Evolutionary conservation across 1,140 invertebrate genomes (phyloP).

Genomic region (Bombus pascuorum): DNA sequence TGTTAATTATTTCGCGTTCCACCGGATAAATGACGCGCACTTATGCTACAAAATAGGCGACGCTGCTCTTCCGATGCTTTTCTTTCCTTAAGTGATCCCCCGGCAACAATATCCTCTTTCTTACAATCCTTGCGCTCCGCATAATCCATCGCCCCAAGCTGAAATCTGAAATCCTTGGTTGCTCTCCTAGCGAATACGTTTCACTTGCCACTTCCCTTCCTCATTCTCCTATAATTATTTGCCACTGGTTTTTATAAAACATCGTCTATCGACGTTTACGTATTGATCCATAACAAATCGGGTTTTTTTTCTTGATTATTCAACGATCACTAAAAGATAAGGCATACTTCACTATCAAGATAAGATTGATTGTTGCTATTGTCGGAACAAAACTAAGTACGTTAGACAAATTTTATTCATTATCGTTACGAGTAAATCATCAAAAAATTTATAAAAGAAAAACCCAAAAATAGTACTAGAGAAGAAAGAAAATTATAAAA

Average conservation of each 20-base stretch:
- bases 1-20: slow-evolving; percentile 56
- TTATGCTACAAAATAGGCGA: slow-evolving; percentile 17
- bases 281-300: slow-evolving; percentile 26
- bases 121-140: slow-evolving; percentile 40
- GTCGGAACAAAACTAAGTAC: too few relatives aligned
- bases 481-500: neutral
- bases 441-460: neutral
- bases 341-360: too few relatives aligned
- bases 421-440: too few relatives aligned
- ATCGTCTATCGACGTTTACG: slow-evolving; percentile 30
- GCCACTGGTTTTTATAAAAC: slow-evolving; percentile 6
- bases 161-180: slow-evolving; percentile 57
- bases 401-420: too few relatives aligned
- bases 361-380: too few relatives aligned
- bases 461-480: neutral
- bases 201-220: neutral
- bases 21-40: slow-evolving; percentile 48
- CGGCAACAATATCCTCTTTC: slow-evolving; percentile 18
- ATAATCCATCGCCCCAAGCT: slow-evolving; percentile 58
- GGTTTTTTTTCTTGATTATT: neutral
- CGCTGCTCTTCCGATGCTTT: slow-evolving; percentile 19
- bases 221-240: slow-evolving; percentile 7
- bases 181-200: neutral
- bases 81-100: slow-evolving; percentile 48
- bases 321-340: neutral